Evolutionary conservation across 2,113 vertebrate species (phyloP).

Genomic region (Casuarius casuarius): DNA sequence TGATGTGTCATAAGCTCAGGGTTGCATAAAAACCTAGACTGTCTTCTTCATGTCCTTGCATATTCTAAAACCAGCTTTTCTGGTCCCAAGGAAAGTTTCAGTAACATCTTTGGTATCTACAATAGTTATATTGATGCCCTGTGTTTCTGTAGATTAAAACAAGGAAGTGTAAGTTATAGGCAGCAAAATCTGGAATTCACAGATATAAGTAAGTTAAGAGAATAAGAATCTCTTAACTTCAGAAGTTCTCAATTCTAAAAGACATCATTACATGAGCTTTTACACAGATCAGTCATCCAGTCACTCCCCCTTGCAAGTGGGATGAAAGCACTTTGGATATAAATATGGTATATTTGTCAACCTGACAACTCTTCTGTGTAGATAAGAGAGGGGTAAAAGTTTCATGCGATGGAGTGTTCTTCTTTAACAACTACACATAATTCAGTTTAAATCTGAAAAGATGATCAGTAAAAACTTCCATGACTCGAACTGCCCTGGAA

Average conservation of each 20-base stretch:
- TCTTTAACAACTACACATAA: neutral
- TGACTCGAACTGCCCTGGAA: neutral
- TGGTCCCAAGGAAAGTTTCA: neutral
- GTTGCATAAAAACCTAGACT: neutral
- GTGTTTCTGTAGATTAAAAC: neutral
- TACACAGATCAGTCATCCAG: neutral
- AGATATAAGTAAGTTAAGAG: neutral
- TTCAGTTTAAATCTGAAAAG: neutral
- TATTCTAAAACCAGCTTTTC: neutral
- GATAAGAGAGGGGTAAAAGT: neutral
- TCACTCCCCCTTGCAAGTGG: neutral
- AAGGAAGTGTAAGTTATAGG: neutral
- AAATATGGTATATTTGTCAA: neutral
- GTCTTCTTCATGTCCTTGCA: neutral
- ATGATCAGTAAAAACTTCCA: neutral
- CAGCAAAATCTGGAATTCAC: neutral
- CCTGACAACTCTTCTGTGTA: neutral
- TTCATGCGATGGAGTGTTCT: neutral
- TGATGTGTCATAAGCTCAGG: neutral
- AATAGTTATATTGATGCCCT: rapidly evolving
- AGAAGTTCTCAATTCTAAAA: neutral
- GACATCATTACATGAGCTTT: neutral
- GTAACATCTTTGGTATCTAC: neutral
- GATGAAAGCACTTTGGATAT: neutral
- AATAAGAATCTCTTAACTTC: neutral